Evolutionary conservation across 2,113 vertebrate genomes (phyloP).

Genomic region (Diglossa brunneiventris): DNA sequence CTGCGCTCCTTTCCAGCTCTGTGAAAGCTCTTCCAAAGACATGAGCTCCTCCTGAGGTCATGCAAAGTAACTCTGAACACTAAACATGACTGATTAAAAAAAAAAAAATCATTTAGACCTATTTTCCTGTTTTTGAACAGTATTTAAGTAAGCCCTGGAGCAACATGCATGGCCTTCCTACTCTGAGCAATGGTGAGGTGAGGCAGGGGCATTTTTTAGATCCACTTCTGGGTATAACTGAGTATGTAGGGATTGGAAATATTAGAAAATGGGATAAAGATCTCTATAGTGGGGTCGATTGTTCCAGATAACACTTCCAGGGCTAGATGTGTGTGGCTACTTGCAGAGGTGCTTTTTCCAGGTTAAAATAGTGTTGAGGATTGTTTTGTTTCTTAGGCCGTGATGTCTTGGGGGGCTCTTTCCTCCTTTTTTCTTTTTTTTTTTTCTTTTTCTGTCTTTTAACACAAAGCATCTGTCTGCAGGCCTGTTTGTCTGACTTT

Average conservation of each 20-base stretch:
- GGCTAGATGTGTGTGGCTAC: not conserved
- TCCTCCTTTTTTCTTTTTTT: rapidly evolving
- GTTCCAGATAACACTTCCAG: not conserved
- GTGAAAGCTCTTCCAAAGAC: not conserved
- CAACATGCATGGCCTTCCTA: rapidly evolving
- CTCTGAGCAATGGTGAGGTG: not conserved
- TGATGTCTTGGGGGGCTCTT: rapidly evolving
- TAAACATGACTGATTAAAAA: not conserved
- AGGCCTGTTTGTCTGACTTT: not conserved
- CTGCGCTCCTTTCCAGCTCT: not conserved
- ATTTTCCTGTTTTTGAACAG: not conserved
- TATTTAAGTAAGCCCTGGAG: not conserved
- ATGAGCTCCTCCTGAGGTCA: not conserved
- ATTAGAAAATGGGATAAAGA: not conserved
- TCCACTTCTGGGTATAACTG: not conserved
- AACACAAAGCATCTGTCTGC: not conserved
- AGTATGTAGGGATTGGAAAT: not conserved
- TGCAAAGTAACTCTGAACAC: not conserved
- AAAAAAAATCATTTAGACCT: not conserved
- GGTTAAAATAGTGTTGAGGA: not conserved
- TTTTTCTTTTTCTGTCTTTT: not conserved
- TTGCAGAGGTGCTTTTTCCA: not conserved
- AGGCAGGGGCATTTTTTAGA: not conserved
- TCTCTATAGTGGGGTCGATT: rapidly evolving
- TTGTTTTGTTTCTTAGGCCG: not conserved